A percentile compares a stretch with the other conserved stretches of the same genome.
Evolutionary conservation across 2,888 invertebrate species (phyloP).

Genomic region (Endomychus coccineus): DNA sequence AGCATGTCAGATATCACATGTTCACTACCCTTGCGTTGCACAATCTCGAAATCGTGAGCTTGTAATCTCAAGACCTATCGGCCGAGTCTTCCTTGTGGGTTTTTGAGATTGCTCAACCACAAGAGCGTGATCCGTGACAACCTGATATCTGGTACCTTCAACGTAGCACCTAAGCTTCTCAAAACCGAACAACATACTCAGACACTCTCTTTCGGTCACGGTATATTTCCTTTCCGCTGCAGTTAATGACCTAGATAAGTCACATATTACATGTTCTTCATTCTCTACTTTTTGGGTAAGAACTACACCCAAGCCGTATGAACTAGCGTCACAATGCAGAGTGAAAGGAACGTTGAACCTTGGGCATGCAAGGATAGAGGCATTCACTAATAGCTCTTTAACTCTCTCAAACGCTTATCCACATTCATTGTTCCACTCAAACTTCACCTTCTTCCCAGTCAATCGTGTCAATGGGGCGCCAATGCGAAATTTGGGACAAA

Average conservation of each 20-base stretch:
- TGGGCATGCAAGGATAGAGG: slow-evolving; percentile 6
- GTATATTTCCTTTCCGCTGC: slow-evolving; percentile 10
- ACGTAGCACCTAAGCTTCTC: slow-evolving; percentile 9
- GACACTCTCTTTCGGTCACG: slow-evolving; percentile 13
- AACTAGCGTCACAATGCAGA: slow-evolving; percentile 6
- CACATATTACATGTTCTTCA: slow-evolving; percentile 5
- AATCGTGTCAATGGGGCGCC: slow-evolving; percentile 1
- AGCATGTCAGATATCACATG: slow-evolving; percentile 18
- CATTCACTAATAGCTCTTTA: slow-evolving; percentile 3
- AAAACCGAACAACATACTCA: slow-evolving; percentile 11
- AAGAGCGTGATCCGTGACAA: slow-evolving; percentile 10
- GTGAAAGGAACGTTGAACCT: slow-evolving; percentile 5
- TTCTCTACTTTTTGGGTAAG: slow-evolving; percentile 3
- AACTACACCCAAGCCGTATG: slow-evolving; percentile 5
- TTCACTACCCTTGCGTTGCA: slow-evolving; percentile 17
- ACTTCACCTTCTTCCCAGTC: slow-evolving; percentile 1
- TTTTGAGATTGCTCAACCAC: too few species aligned
- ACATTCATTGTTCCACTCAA: slow-evolving; percentile 8
- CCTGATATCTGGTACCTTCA: slow-evolving; percentile 6
- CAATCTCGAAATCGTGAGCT: not conserved
- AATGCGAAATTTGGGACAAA: slow-evolving; percentile 3
- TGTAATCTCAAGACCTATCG: not conserved
- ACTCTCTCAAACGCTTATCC: slow-evolving; percentile 5
- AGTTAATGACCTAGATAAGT: slow-evolving; percentile 9
- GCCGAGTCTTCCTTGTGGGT: too few species aligned